A percentile compares a stretch with the other conserved stretches of the same genome.
Conservation (phyloP, 2,888 invertebrate species). For the Apocheima hispidaria region DNA sequence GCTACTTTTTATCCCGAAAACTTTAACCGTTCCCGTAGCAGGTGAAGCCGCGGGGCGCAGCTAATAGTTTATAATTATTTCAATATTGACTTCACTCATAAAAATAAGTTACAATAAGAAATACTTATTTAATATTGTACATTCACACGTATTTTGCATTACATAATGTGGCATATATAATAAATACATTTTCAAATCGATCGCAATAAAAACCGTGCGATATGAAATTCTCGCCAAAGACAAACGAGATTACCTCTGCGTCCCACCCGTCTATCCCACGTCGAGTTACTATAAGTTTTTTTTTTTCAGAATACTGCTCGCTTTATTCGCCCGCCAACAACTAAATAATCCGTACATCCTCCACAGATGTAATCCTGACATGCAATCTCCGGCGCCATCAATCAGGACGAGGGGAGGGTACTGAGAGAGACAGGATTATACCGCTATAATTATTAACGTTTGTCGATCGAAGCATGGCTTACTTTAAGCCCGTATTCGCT, state of each 20-base stretch:
- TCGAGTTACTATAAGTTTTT: slow-evolving; percentile 57
- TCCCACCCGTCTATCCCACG: slow-evolving; percentile 49
- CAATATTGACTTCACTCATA: too few relatives aligned
- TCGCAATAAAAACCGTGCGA: slow-evolving; percentile 32
- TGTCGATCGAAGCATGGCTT: slow-evolving; percentile 32
- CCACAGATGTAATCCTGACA: slow-evolving; percentile 82
- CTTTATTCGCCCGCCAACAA: slow-evolving; percentile 71
- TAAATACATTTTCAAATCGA: slow-evolving; percentile 8
- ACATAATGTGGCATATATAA: not conserved
- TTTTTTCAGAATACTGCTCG: slow-evolving; percentile 64
- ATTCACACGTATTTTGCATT: too few relatives aligned
- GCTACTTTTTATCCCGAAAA: too few relatives aligned
- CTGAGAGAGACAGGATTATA: slow-evolving; percentile 32
- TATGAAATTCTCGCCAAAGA: slow-evolving; percentile 50
- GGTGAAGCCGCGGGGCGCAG: too few relatives aligned
- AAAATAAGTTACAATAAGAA: too few relatives aligned
- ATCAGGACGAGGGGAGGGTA: slow-evolving; percentile 57
- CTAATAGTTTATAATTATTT: too few relatives aligned
- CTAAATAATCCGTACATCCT: slow-evolving; percentile 82
- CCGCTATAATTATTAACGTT: slow-evolving; percentile 38
- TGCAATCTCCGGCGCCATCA: slow-evolving; percentile 83
- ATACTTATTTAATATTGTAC: too few relatives aligned
- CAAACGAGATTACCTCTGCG: slow-evolving; percentile 51
- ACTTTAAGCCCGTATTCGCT: slow-evolving; percentile 16
- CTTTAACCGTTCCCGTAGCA: too few relatives aligned